Conservation (phyloP, 2,888 invertebrate species). For the Synergus umbraculus region DNA sequence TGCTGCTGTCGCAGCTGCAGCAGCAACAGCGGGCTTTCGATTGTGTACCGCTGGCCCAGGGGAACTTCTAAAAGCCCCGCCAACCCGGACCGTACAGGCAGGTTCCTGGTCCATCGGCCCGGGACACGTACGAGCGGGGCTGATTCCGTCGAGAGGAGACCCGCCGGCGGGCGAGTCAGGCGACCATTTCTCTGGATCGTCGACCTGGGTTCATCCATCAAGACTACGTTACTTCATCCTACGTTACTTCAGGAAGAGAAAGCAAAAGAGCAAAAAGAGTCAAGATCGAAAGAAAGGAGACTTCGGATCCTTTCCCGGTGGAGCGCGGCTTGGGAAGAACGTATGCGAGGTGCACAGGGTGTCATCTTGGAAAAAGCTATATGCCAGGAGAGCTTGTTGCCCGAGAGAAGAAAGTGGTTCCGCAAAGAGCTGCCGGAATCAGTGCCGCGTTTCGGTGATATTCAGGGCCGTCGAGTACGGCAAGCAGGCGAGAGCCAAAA, state of each 20-base stretch:
- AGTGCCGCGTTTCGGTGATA: slow-evolving; percentile 39
- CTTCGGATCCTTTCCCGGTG: slow-evolving; percentile 21
- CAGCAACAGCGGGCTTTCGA: slow-evolving; percentile 47
- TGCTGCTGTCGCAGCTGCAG: slow-evolving; percentile 26
- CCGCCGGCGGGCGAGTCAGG: slow-evolving; percentile 60
- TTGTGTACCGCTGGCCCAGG: slow-evolving; percentile 61
- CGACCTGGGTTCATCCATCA: slow-evolving; percentile 8
- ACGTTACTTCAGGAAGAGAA: slow-evolving; percentile 13
- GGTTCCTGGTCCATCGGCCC: slow-evolving; percentile 65
- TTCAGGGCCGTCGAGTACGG: slow-evolving; percentile 44
- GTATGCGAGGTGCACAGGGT: slow-evolving; percentile 21
- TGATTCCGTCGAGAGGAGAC: slow-evolving; percentile 64
- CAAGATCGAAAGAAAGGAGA: slow-evolving; percentile 42
- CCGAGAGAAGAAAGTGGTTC: slow-evolving; percentile 4
- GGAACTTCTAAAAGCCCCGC: slow-evolving; percentile 72
- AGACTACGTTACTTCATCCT: neutral
- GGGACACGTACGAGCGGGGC: slow-evolving; percentile 70
- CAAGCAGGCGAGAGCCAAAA: slow-evolving; percentile 45
- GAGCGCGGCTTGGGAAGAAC: slow-evolving; percentile 10
- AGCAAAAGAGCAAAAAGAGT: slow-evolving; percentile 47
- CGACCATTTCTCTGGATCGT: slow-evolving; percentile 53
- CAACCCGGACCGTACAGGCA: slow-evolving; percentile 64
- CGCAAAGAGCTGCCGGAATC: slow-evolving; percentile 19
- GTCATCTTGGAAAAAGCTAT: slow-evolving; percentile 10
- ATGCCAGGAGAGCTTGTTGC: slow-evolving; percentile 12